A percentile compares a stretch with the other conserved stretches of the same genome.
Evolutionary conservation across 23 tunicate genomes (phyloP).

Genomic region (Botrylloides violaceus): DNA sequence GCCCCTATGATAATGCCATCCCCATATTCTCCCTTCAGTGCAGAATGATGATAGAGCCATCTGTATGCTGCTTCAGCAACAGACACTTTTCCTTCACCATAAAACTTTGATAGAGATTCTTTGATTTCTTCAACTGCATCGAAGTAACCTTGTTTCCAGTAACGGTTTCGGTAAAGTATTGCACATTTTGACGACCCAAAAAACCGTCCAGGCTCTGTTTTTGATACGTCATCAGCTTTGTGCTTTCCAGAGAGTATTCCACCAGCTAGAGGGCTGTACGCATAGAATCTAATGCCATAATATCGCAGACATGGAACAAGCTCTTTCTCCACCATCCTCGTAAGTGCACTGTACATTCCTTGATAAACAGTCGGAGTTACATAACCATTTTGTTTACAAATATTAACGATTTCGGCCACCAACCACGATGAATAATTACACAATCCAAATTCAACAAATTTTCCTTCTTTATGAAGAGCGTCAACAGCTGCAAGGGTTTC

Average conservation of each 20-base stretch:
- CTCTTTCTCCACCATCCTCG: constrained; percentile 82
- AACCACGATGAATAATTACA: constrained; percentile 92
- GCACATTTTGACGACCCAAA: constrained; percentile 42
- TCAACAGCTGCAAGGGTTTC: constrained; percentile 74
- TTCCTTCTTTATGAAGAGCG: constrained; percentile 61
- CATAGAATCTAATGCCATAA: constrained; percentile 67
- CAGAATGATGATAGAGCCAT: constrained; percentile 91
- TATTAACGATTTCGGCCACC: constrained; percentile 55
- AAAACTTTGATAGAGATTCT: constrained; percentile 15
- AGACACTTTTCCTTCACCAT: constrained; percentile 43
- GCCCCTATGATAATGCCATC: constrained; percentile 91
- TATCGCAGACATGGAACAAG: constrained; percentile 73
- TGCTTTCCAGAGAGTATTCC: constrained; percentile 91
- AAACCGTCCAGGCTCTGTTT: constrained; percentile 70
- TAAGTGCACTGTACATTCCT: constrained; percentile 88
- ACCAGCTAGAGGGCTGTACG: constrained; percentile 79
- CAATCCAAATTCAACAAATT: constrained; percentile 78
- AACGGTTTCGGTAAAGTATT: constrained; percentile 37
- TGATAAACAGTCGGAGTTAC: constrained; percentile 86
- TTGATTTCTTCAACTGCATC: constrained; percentile 51
- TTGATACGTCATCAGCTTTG: constrained; percentile 56
- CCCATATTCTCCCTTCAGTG: constrained; percentile 39
- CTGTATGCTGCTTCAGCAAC: constrained; percentile 76
- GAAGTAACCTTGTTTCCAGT: constrained; percentile 72
- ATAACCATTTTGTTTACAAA: constrained; percentile 74